Base-by-base conservation (phyloP, 2,888 invertebrate genomes). In the Abrostola tripartita region DNA sequence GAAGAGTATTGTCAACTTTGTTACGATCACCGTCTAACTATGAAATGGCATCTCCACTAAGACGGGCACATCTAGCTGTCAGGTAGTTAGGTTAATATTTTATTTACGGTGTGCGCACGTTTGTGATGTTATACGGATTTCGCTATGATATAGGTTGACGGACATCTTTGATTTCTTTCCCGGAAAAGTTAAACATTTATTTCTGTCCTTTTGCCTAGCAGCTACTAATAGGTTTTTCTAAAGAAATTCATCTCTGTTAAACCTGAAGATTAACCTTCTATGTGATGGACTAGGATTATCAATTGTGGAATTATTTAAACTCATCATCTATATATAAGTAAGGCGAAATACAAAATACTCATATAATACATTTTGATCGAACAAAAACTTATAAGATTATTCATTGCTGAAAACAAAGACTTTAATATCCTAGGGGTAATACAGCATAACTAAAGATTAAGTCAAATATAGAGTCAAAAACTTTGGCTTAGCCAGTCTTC, bases 51-150 rank as follows among this genome's bases (percentile, higher is more conserved):
- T 61, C 40, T 53, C 55, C 52, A 52, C 40, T 57, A 57, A 78
- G 70, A 76, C 75, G 69, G 75, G 76, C 84, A 81, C 85, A 85
- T 85, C 82, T 86, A 86, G 84, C 75, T 74, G 83, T 72, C 74
- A 72, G 62, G 80, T 79, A 77, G 51, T 52, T 54, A 24, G 37
- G 11, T 56, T 53, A 65, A 84, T 83, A 85, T 87, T 86, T 88
- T 88, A 89, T 90, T 87, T 88, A 88, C 86, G 83, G 85, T 84
- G 79, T 74, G 71, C 65, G 74, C 76, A 76, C 78, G 74, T 77
- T 84, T 79, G 78, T 79, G 80, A 81, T 79, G 78, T 81, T 78
- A 76, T 65, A 64, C 81, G 80, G 80, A 87, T 86, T 88, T 86
- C 85, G 81, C 80, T 84, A 75, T 77, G 68, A 69, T 66, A 68